Base-by-base conservation (phyloP, 1,140 invertebrate genomes). In the Ostrea edulis region DNA sequence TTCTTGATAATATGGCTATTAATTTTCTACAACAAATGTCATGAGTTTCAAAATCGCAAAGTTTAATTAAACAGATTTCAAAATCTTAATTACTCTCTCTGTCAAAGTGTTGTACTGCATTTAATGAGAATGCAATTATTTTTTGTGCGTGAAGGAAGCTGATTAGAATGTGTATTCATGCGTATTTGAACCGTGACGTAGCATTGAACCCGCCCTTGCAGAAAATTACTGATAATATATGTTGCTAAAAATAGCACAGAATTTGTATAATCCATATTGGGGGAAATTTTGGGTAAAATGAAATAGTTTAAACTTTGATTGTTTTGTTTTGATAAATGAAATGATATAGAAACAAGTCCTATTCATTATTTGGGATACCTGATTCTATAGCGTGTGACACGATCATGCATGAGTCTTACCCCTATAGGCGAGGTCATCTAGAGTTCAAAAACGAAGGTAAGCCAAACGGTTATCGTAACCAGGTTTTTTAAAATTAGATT, bases 271-370 rank as follows among this genome's bases (percentile, higher is more conserved):
- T 29, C 22, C 17, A 62, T 20, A 62, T 20, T n/a, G 12, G 68
- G 68, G 68, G 68, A 77, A 77, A 77, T 77, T 77, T 77, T 77
- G 68, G 68, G 68, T 77, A 12, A 77, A 77, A 77, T 62, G 68
- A 77, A 77, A 35, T 9, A 77, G 68, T 14, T 14, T 8, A 25
- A 77, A 35, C 25, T 22, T 25, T 25, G 29, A 77, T 77, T 77
- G 29, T 29, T 44, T 77, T 77, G 25, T 77, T 77, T 77, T 77
- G 68, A 35, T 77, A 77, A 77, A 77, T 77, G 29, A 77, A 77
- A 77, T 29, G 68, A 20, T 62, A 20, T 62, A 62, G n/a, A 77
- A 77, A 77, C 68, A 77, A 77, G 68, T 14, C n/a, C 0, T 20
- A 77, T 35, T 77, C 68, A 29, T 77, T 77, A 77, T 77, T 77